Evolutionary conservation across 2,113 vertebrate genomes (phyloP), one percentile per base, ranked within the genome.

Genomic region (Leuciscus idus): DNA sequence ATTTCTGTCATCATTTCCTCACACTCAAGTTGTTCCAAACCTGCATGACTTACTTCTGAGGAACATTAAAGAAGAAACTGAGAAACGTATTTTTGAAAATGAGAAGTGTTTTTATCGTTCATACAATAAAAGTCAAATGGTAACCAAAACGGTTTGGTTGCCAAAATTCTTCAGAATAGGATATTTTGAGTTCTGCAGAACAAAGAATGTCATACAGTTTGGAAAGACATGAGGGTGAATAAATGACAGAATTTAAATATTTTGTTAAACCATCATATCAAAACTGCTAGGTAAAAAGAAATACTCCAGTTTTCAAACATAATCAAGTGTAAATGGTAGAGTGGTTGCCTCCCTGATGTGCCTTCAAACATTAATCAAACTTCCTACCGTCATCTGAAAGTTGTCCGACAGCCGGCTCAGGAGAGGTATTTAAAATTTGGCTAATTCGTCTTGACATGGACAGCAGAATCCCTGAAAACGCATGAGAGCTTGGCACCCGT

Each of bases 311-410:
- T 26, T 80, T 80, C 23, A 15, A 62, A 80, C 12, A 26, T 26
- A 15, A 39, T 62, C 36, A 62, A 61, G 55, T 79, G 48, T 64
- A 82, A 9, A 19, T 7, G 23, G 8, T 57, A 80, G 8, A 21
- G 28, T 1, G 12, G 33, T n/a, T 85, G 36, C 19, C n/a, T 36
- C 21, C 30, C 26, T 57, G n/a, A n/a, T 72, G 26, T 33, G 61
- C 68, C 30, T 23, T n/a, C 4, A 85, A 74, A 76, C 50, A 15
- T 72, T 36, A 52, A 70, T 59, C 70, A n/a, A 17, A 33, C 2
- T 7, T 86, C 93, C 92, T 94, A 95, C 94, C 93, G 11, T 91
- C 79, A 64, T 90, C 78, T 15, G 62, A 19, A 17, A 6, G 12
- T 52, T 61, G 43, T 2, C 39, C 84, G 7, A 66, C 6, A 17